Evolutionary conservation across 2,888 invertebrate species (phyloP).

Genomic region (Panzeria rudis): DNA sequence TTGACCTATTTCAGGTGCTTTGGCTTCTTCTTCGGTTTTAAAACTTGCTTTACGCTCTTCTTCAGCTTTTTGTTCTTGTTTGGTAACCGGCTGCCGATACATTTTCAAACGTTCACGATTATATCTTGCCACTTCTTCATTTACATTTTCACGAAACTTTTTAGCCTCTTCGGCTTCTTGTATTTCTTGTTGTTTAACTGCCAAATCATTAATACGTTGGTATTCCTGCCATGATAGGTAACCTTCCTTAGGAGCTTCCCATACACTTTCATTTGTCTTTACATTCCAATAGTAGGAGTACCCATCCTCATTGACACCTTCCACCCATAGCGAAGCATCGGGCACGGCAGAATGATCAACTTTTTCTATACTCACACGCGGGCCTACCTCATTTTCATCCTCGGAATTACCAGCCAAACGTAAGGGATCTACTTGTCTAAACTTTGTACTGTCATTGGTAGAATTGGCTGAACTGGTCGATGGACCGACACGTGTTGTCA

Average conservation of each 20-base stretch:
- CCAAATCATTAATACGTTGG: conserved; percentile 84
- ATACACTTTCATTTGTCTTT: conserved; percentile 91
- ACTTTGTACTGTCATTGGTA: conserved; percentile 1
- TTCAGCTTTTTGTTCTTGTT: conserved; percentile 80
- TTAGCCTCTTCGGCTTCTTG: conserved; percentile 84
- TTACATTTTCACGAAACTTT: conserved; percentile 84
- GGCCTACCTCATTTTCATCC: conserved; percentile 77
- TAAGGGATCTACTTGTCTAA: conserved; percentile 81
- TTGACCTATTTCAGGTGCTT: conserved; percentile 89
- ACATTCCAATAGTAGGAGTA: conserved; percentile 94
- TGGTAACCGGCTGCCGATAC: conserved; percentile 78
- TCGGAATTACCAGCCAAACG: conserved; percentile 81
- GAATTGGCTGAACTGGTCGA: conserved; percentile 74
- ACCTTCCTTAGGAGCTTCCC: conserved; percentile 89
- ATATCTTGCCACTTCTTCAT: conserved; percentile 84
- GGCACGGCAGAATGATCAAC: conserved; percentile 78
- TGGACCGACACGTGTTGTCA: conserved; percentile 78
- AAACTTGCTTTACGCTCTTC: conserved; percentile 82
- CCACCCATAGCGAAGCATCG: conserved; percentile 88
- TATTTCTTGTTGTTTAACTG: conserved; percentile 84
- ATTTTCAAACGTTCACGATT: conserved; percentile 82
- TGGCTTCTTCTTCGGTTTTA: conserved; percentile 84
- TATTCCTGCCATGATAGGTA: conserved; percentile 88
- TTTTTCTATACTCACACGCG: conserved; percentile 78
- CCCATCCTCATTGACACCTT: conserved; percentile 90